These are phyloP conservation scores for Botia almorhae DNA, from an alignment of 2,797 vertebrate species.

Conservation along the genomic window DNA sequence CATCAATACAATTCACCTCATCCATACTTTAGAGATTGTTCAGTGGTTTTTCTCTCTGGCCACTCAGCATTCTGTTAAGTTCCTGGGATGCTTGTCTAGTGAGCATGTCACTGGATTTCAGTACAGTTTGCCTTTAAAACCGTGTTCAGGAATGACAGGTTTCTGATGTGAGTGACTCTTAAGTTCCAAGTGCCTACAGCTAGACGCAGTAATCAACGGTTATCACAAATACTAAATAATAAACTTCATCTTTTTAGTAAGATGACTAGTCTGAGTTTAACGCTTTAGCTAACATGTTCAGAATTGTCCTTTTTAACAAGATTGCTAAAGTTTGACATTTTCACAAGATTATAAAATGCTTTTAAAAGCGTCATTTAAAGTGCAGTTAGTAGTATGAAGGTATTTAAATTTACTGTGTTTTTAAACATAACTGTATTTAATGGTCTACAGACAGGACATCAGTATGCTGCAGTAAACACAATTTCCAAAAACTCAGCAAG, in stretches of 20 bases:
- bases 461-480: not conserved
- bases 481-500: constrained; percentile 8
- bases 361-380: not conserved
- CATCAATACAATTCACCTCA: constrained; percentile 62
- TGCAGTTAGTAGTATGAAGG: not conserved
- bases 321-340: not conserved
- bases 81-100: constrained; percentile 67
- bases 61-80: constrained; percentile 75
- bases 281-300: constrained; percentile 20
- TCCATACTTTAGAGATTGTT: constrained; percentile 70
- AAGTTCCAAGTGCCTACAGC: constrained; percentile 61
- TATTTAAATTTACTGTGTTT: not conserved
- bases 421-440: not conserved
- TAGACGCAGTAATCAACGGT: constrained; percentile 44
- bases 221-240: constrained; percentile 33
- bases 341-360: not conserved
- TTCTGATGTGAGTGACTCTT: constrained; percentile 44
- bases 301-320: not conserved
- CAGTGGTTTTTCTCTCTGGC: constrained; percentile 72
- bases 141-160: constrained; percentile 30
- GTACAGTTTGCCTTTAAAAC: constrained; percentile 60
- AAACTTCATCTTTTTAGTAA: constrained; percentile 22
- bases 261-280: constrained; percentile 23
- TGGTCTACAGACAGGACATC: not conserved
- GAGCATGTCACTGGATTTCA: constrained; percentile 63